Base-by-base conservation (phyloP, 2,888 invertebrate genomes). In the Mamestra brassicae region DNA sequence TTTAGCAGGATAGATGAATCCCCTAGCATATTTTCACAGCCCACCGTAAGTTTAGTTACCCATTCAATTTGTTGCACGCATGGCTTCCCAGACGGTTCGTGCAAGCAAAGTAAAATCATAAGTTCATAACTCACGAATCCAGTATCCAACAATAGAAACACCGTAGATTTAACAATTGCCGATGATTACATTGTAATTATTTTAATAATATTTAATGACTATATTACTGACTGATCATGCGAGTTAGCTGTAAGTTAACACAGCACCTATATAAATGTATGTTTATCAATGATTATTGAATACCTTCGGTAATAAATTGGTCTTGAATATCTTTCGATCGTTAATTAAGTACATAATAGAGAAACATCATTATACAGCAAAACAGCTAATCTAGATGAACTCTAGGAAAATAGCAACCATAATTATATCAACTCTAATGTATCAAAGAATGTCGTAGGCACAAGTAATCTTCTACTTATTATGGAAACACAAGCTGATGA, bases 121-220 rank as follows among this genome's bases (percentile, higher is more conserved):
- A 55, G 34, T 34, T 52, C 42, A 67, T 65, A n/a, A 54, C 4
- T 71, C 54, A 62, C 55, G 69, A 67, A 68, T 62, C 70, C 34
- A 55, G 57, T 61, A n/a, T 36, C 34, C 6, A 47, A 58, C 65
- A 57, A 57, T 70, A 47, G 17, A 81, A 55, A 61, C 15, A 54
- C 17, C 34, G 17, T 79, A 36, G 47, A 66, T 52, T 55, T 50
- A 64, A 38, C 4, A 75, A 64, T 57, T 11, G 54, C 8, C n/a
- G 57, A 38, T 63, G 10, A 61, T 38, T 57, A 57, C 64, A 62
- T 75, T 62, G 58, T 38, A 62, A 76, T 69, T 69, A 81, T 47
- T 81, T 57, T 69, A 69, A 76, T 76, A 75, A 69, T 42, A 64
- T 17, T 26, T 58, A 60, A 58, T 74, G 15, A 64, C 17, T 17